A percentile compares a stretch with the other conserved stretches of the same genome.
phyloP scores from a whole-genome alignment of 2,797 vertebrate species.

The Melopsittacus undulatus region DNA sequence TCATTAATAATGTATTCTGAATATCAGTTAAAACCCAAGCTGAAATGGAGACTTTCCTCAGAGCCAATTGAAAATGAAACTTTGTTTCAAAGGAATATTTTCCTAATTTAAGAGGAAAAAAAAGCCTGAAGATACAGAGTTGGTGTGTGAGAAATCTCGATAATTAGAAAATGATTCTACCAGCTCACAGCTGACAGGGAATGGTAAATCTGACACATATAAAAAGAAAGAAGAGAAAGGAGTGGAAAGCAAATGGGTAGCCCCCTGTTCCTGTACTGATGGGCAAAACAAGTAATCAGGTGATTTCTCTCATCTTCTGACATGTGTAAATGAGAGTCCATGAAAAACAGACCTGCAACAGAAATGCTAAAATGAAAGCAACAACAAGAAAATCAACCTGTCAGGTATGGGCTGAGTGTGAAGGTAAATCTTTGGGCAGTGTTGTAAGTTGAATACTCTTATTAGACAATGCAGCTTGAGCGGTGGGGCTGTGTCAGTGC shows the following conservation, averaged over 20 bases:
- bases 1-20: conserved; percentile 55
- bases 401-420: not conserved
- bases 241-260: conserved; percentile 43
- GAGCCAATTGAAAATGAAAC: conserved; percentile 38
- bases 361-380: conserved; percentile 53
- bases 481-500: not conserved
- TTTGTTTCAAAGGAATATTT: conserved; percentile 44
- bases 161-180: conserved; percentile 72
- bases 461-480: rapidly evolving
- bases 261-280: conserved; percentile 4
- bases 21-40: conserved; percentile 41
- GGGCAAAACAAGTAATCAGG: conserved; percentile 67
- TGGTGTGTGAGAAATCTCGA: conserved; percentile 39
- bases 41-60: conserved; percentile 20
- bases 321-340: conserved; percentile 64
- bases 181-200: conserved; percentile 34
- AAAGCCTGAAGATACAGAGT: not conserved
- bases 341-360: conserved; percentile 58
- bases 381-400: not conserved
- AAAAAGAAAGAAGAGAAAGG: conserved; percentile 9
- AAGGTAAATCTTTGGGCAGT: not conserved
- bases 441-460: rapidly evolving
- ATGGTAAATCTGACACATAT: conserved; percentile 45
- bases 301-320: conserved; percentile 70
- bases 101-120: conserved; percentile 5